These are phyloP conservation scores for Spinibarbus caldwelli DNA, from an alignment of 2,797 vertebrate species.

Conservation along the genomic window DNA sequence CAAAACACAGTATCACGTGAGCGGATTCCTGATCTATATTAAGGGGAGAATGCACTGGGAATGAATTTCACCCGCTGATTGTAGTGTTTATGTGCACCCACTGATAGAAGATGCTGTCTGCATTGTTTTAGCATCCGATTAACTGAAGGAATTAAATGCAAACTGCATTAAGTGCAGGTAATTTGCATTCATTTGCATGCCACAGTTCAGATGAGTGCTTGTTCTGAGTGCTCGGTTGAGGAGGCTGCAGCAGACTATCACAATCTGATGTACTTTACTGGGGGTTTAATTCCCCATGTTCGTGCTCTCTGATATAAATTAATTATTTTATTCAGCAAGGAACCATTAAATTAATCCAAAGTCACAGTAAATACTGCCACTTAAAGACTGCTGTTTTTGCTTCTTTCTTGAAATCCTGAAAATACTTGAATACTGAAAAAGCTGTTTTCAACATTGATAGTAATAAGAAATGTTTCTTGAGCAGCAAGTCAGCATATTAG, in stretches of 20 bases:
- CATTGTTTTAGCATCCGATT: constrained; percentile 30
- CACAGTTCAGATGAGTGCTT: not conserved
- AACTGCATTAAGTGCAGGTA: constrained; percentile 20
- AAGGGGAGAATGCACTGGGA: not conserved
- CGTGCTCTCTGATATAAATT: not conserved
- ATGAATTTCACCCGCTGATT: constrained; percentile 1
- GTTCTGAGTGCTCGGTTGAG: not conserved
- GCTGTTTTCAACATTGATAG: not conserved
- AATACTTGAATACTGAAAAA: too few relatives aligned
- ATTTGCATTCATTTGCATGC: constrained; percentile 34
- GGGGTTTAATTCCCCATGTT: not conserved
- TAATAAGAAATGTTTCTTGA: not conserved
- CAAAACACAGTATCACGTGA: constrained; percentile 92
- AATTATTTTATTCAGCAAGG: not conserved
- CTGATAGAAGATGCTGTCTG: not conserved
- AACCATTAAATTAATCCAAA: not conserved
- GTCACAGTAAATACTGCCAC: not conserved
- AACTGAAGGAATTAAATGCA: constrained; percentile 10
- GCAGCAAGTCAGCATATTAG: not conserved
- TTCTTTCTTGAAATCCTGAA: too few relatives aligned
- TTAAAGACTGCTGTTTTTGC: too few relatives aligned
- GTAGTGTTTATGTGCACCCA: constrained; percentile 21
- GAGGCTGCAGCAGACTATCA: not conserved
- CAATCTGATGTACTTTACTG: not conserved
- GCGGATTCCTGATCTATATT: constrained; percentile 40